Percentiles rank a stretch among this genome's conserved stretches.
Evolutionary conservation across 1,140 invertebrate species (phyloP).

Genomic region (Cryptotermes secundus): DNA sequence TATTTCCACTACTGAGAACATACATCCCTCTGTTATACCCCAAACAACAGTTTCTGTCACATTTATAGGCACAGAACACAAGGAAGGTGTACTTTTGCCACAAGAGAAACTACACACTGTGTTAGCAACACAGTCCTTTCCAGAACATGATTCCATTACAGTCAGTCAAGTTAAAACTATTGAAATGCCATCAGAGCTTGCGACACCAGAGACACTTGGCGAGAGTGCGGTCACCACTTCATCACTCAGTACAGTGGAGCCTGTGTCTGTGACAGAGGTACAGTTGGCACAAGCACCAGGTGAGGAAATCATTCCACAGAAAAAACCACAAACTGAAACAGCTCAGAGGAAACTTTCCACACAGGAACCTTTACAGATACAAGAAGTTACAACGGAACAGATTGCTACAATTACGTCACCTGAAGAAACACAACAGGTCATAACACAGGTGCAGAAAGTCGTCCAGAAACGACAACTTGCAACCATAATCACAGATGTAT

Average conservation of each 20-base stretch:
- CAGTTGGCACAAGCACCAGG: constrained; percentile 32
- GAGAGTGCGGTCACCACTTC: constrained; percentile 21
- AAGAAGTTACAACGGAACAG: constrained; percentile 36
- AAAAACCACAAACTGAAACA: constrained; percentile 29
- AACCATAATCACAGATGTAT: constrained; percentile 31
- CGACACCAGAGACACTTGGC: constrained; percentile 17
- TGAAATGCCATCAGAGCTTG: constrained; percentile 31
- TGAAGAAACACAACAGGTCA: constrained; percentile 31
- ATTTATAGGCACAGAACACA: constrained; percentile 30
- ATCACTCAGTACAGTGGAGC: constrained; percentile 27
- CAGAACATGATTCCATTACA: constrained; percentile 33
- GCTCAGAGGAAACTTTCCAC: constrained; percentile 34
- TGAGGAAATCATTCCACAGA: constrained; percentile 31
- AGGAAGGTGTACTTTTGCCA: constrained; percentile 32
- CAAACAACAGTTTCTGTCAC: constrained; percentile 36
- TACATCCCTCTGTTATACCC: neutral
- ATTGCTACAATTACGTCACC: constrained; percentile 30
- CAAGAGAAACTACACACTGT: constrained; percentile 10
- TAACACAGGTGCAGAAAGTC: constrained; percentile 32
- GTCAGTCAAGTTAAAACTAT: constrained; percentile 25
- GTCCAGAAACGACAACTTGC: constrained; percentile 34
- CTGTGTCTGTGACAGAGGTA: constrained; percentile 31
- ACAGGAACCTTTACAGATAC: constrained; percentile 34
- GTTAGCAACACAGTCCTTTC: constrained; percentile 3
- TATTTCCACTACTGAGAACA: constrained; percentile 29